Conservation (phyloP, 64 coral and sea anemone species). For the Pocillopora damicornis region DNA sequence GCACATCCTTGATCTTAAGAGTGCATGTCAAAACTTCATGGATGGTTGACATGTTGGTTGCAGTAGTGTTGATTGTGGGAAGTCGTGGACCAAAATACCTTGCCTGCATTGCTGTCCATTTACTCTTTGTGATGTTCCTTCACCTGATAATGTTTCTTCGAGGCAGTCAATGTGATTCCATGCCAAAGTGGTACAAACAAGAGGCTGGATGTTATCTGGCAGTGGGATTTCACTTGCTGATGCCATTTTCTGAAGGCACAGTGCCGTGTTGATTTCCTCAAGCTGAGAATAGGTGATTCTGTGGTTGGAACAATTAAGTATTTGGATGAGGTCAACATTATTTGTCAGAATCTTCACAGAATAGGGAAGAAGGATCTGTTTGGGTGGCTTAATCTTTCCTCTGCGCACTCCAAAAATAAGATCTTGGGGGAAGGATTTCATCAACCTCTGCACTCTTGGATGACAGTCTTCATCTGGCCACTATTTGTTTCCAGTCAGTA, state of each 20-base stretch:
- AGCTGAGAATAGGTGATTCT: slow-evolving; percentile 46
- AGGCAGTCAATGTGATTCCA: slow-evolving; percentile 29
- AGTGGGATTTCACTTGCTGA: slow-evolving; percentile 39
- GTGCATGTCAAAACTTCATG: too few relatives aligned
- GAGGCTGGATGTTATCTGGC: slow-evolving; percentile 43
- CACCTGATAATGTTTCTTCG: slow-evolving; percentile 9
- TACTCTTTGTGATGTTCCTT: too few relatives aligned
- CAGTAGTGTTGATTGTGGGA: too few relatives aligned
- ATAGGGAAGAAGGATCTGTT: slow-evolving; percentile 57
- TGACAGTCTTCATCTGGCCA: not conserved
- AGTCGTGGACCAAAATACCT: too few relatives aligned
- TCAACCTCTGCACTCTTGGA: slow-evolving; percentile 13
- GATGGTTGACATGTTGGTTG: too few relatives aligned
- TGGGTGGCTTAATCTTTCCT: slow-evolving; percentile 30
- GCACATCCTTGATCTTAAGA: too few relatives aligned
- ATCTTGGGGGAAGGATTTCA: slow-evolving; percentile 27
- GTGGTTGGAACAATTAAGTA: slow-evolving; percentile 33
- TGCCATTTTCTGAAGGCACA: slow-evolving; percentile 48
- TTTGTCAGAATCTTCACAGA: slow-evolving; percentile 66
- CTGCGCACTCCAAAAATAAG: slow-evolving; percentile 27
- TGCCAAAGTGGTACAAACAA: slow-evolving; percentile 37
- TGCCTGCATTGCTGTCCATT: too few relatives aligned
- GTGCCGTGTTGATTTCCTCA: slow-evolving; percentile 28
- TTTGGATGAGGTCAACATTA: slow-evolving; percentile 45
- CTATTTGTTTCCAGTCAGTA: slow-evolving; percentile 16